Evolutionary conservation across 2,113 vertebrate species (phyloP).

Genomic region (Desmodus rotundus): DNA sequence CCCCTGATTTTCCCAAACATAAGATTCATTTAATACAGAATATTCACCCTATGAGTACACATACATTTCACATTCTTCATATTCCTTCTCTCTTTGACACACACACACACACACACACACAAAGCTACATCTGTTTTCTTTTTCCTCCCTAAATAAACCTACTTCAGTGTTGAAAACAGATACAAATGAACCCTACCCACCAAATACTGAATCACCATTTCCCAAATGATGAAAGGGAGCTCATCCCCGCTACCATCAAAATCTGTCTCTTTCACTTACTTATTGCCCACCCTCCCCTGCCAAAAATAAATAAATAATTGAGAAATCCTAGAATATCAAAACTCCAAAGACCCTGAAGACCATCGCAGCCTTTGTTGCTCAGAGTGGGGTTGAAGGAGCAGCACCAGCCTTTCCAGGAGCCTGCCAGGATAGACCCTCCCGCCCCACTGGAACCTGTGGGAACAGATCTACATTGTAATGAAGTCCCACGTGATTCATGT

Average conservation of each 20-base stretch:
- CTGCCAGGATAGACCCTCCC: not conserved
- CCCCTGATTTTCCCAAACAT: not conserved
- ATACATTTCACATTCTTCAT: no score
- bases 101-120: not conserved
- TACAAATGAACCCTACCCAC: not conserved
- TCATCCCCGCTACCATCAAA: not conserved
- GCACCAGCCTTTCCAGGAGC: not conserved
- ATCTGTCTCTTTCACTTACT: not conserved
- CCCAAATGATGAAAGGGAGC: not conserved
- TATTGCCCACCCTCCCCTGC: no score
- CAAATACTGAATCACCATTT: not conserved
- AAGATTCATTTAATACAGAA: not conserved
- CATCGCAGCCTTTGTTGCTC: not conserved
- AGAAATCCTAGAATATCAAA: not conserved
- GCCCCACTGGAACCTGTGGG: not conserved
- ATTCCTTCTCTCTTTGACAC: not conserved
- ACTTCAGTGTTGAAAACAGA: not conserved
- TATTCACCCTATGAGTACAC: not conserved
- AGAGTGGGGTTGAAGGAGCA: not conserved
- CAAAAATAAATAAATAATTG: not conserved
- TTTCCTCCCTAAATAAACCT: not conserved
- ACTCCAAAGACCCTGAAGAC: not conserved
- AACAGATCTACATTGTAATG: not conserved
- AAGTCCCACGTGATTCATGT: not conserved
- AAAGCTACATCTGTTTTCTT: not conserved